Conservation (phyloP, 2,888 invertebrate genomes). For the Periphyllus acericola region DNA sequence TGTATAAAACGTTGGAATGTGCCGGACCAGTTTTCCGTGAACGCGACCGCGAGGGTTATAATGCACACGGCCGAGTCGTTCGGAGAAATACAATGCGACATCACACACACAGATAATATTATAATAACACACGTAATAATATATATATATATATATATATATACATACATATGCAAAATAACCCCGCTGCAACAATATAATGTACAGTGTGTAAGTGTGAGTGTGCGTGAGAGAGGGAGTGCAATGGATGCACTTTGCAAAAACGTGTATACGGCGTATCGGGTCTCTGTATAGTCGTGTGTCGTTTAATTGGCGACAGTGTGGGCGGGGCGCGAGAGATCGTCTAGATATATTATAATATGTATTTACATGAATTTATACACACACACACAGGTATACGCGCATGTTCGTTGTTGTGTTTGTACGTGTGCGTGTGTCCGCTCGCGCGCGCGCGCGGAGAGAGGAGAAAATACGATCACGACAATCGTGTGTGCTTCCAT, state of each 20-base stretch:
- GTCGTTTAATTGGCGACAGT: conserved; percentile 61
- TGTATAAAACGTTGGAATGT: conserved; percentile 43
- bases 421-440: no score
- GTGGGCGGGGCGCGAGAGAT: conserved; percentile 60
- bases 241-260: conserved; percentile 31
- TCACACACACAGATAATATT: not conserved
- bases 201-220: not conserved
- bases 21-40: conserved; percentile 50
- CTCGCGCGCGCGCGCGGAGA: no score
- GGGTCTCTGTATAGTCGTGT: conserved; percentile 18
- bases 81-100: conserved; percentile 48
- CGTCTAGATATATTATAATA: conserved; percentile 54
- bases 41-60: not conserved
- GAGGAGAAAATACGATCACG: conserved; percentile 48
- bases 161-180: conserved; percentile 48
- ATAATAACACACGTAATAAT: not conserved
- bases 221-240: not conserved
- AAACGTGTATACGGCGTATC: not conserved
- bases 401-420: not conserved
- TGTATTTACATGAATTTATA: conserved; percentile 20
- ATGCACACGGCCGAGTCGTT: conserved; percentile 3
- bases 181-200: not conserved
- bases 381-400: not conserved
- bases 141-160: not conserved
- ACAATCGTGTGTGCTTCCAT: conserved; percentile 59